Conservation (phyloP, 2,888 invertebrate genomes). For the Drosophila infuscata region DNA sequence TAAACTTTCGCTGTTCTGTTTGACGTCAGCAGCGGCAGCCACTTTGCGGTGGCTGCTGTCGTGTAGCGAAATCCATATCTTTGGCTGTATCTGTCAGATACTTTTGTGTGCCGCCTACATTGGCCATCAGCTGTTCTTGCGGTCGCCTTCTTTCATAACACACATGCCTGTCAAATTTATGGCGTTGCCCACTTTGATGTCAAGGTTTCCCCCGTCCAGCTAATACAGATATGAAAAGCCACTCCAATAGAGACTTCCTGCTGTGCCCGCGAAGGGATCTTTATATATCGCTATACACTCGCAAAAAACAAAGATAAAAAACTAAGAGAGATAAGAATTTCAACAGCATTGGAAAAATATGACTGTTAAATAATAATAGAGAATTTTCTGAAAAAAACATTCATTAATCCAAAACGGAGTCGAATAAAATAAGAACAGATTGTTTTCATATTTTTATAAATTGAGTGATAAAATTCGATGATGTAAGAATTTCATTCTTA, state of each 20-base stretch:
- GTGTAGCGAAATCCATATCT: conserved; percentile 10
- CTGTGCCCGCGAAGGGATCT: conserved; percentile 49
- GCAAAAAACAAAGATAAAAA: background rate
- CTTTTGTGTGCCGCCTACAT: conserved; percentile 55
- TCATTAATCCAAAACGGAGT: background rate
- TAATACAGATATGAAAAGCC: conserved; percentile 39
- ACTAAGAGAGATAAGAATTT: background rate
- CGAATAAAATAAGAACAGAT: background rate
- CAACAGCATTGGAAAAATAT: background rate
- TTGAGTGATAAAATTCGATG: background rate
- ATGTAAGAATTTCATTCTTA: background rate
- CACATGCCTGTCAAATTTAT: conserved; percentile 58
- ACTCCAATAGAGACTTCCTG: conserved; percentile 68
- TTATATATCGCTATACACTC: background rate
- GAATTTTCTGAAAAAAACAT: background rate
- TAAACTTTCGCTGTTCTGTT: conserved; percentile 58
- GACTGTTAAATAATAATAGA: background rate
- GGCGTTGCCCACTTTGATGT: conserved; percentile 74
- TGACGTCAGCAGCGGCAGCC: conserved; percentile 36
- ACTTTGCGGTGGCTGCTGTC: conserved; percentile 40
- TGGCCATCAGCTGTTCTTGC: conserved; percentile 61
- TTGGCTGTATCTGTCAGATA: conserved; percentile 67
- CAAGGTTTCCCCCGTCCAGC: conserved; percentile 59
- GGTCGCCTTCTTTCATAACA: conserved; percentile 43
- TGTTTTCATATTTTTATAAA: background rate